Conservation (phyloP, 2,797 vertebrate species). For the Liparis tanakae region DNA sequence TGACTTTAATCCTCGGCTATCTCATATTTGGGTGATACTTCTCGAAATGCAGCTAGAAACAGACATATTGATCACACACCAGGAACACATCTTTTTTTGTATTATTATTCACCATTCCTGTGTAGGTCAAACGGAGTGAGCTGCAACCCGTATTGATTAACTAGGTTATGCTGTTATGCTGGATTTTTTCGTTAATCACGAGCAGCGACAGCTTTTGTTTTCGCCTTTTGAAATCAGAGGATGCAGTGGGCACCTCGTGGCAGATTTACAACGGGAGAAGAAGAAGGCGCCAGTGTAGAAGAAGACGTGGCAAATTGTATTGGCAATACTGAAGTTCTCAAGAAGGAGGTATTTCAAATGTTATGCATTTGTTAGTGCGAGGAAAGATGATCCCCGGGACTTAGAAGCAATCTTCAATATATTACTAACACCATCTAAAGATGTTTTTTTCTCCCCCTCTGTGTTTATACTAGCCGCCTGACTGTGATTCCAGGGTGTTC, state of each 20-base stretch:
- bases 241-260: not conserved
- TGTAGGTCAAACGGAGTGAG: not conserved
- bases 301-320: not conserved
- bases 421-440: conserved; percentile 46
- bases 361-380: not conserved
- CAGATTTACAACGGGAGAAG: not conserved
- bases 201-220: no score
- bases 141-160: not conserved
- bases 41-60: not conserved
- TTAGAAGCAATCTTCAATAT: conserved; percentile 19
- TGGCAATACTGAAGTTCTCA: conserved; percentile 35
- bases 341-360: not conserved
- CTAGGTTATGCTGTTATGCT: not conserved
- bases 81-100: not conserved
- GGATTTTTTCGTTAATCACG: not conserved
- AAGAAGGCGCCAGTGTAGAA: not conserved
- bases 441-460: conserved; percentile 48
- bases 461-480: conserved; percentile 59
- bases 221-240: not conserved
- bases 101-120: not conserved
- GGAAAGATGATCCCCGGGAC: conserved; percentile 11
- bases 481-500: conserved; percentile 36
- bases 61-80: not conserved
- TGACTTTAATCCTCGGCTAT: not conserved
- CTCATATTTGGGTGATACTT: not conserved